Conservation (phyloP, 2,113 vertebrate genomes). For the Aptenodytes patagonicus region DNA sequence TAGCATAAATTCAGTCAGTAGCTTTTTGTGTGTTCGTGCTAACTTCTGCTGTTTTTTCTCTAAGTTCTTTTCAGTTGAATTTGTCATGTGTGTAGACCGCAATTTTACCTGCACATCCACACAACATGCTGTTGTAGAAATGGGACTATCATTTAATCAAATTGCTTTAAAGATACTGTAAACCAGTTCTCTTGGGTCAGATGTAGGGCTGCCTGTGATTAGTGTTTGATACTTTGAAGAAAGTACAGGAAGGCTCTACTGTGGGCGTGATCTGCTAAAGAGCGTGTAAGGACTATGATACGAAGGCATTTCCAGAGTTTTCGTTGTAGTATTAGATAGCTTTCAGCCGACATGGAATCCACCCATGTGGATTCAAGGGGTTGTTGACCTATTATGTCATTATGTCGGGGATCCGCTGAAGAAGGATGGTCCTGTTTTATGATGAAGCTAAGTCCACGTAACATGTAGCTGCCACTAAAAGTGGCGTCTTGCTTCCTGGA, state of each 20-base stretch:
- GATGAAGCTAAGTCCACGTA: not conserved
- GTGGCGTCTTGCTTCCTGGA: not conserved
- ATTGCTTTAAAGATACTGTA: not conserved
- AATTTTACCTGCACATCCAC: not conserved
- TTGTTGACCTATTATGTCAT: not conserved
- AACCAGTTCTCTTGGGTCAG: not conserved
- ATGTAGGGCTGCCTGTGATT: not conserved
- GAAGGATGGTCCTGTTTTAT: not conserved
- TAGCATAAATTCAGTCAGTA: not conserved
- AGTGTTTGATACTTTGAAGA: not conserved
- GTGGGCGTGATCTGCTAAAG: not conserved
- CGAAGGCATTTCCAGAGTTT: not conserved
- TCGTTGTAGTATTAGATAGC: not conserved
- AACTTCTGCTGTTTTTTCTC: not conserved
- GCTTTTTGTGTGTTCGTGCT: not conserved
- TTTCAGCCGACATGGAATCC: not conserved
- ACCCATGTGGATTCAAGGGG: not conserved
- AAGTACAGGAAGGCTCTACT: not conserved
- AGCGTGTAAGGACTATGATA: not conserved
- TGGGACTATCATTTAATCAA: not conserved
- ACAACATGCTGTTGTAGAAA: not conserved
- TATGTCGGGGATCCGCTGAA: not conserved
- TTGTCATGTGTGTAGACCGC: not conserved
- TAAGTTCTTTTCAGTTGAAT: not conserved
- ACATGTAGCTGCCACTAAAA: not conserved